Conservation (phyloP, 23 tunicate species). For the Halocynthia aurantium region DNA sequence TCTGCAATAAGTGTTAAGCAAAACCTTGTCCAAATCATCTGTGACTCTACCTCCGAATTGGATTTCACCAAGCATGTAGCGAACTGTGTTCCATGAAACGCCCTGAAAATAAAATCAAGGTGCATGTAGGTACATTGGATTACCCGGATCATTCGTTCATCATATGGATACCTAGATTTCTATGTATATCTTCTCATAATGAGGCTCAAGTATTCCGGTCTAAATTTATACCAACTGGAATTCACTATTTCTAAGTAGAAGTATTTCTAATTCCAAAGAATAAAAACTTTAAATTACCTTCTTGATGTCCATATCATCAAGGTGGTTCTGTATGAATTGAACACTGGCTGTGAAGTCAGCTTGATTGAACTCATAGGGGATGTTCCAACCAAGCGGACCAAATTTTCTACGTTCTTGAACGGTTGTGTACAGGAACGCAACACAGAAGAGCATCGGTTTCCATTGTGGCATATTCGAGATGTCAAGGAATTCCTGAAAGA, state of each 20-base stretch:
- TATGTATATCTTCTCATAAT: no score
- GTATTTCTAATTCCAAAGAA: no score
- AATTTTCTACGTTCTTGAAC: constrained; percentile 98
- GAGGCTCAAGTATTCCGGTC: no score
- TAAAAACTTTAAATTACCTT: constrained; percentile 50
- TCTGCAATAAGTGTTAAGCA: constrained; percentile 96
- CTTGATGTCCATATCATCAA: constrained; percentile 92
- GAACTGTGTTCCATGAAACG: constrained; percentile 95
- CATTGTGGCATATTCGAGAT: constrained; percentile 98
- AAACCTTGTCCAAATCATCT: constrained; percentile 90
- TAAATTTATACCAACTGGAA: no score
- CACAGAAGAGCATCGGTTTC: constrained; percentile 95
- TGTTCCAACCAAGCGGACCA: constrained; percentile 99
- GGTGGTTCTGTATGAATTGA: constrained; percentile 95
- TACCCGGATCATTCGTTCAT: no score
- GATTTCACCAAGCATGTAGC: constrained; percentile 98
- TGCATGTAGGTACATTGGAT: neutral
- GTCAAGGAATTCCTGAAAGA: constrained; percentile 84
- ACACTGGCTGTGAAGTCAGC: constrained; percentile 97
- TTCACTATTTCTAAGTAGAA: no score
- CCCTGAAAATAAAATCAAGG: constrained; percentile 41
- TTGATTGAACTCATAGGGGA: constrained; percentile 98
- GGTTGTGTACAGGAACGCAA: constrained; percentile 96
- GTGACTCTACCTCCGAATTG: constrained; percentile 99
- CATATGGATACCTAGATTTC: no score